Conservation (phyloP, 2,888 invertebrate genomes). For the Plagodis pulveraria region DNA sequence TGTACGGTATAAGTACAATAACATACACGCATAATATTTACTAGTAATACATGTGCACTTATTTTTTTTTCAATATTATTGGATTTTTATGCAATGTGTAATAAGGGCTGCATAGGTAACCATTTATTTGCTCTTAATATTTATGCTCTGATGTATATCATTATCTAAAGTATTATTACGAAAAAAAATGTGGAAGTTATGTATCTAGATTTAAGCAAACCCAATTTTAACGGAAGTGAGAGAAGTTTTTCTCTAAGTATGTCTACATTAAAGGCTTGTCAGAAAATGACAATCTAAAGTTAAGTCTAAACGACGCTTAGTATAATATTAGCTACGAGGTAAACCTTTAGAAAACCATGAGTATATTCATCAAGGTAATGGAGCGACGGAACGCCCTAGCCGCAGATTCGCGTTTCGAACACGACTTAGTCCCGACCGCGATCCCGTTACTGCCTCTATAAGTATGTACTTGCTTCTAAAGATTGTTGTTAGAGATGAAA, state of each 20-base stretch:
- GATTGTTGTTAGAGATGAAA: constrained; percentile 36
- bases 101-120: constrained; percentile 34
- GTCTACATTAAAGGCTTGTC: no score
- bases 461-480: constrained; percentile 28
- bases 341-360: constrained; percentile 6
- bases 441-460: constrained; percentile 53
- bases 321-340: not conserved
- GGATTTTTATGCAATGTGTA: constrained; percentile 18
- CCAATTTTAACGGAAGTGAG: constrained; percentile 33
- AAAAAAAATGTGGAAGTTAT: constrained; percentile 36
- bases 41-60: constrained; percentile 10
- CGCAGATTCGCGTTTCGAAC: constrained; percentile 36
- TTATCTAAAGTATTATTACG: constrained; percentile 41
- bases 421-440: constrained; percentile 43
- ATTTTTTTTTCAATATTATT: constrained; percentile 13
- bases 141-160: constrained; percentile 24
- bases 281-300: no score
- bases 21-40: constrained; percentile 19
- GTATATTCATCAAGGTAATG: constrained; percentile 7
- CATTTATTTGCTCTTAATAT: constrained; percentile 25
- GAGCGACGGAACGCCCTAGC: constrained; percentile 27
- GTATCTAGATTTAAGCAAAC: constrained; percentile 32
- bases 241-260: constrained; percentile 6
- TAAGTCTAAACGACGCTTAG: no score
- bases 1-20: constrained; percentile 37